These are phyloP conservation scores for Megaustenia siamemsis DNA, from an alignment of 2,888 invertebrate genomes.

Conservation along the genomic window DNA sequence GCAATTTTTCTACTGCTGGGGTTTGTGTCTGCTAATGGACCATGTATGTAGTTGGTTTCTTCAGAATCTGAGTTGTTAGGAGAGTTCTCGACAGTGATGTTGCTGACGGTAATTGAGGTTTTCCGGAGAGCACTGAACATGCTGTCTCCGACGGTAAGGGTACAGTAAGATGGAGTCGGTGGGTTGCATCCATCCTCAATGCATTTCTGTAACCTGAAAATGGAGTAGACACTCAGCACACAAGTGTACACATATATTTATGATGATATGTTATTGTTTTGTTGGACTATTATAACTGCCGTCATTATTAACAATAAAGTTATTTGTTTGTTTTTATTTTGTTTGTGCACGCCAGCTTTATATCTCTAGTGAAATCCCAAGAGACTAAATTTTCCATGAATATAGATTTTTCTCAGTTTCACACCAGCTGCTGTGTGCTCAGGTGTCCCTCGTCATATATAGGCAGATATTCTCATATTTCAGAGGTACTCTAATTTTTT, in stretches of 20 bases:
- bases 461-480: no score
- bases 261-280: no score
- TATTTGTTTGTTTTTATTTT: no score
- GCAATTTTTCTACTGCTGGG: background rate
- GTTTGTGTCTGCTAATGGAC: background rate
- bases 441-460: no score
- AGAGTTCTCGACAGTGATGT: conserved; percentile 51
- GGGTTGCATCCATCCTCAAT: conserved; percentile 60
- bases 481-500: no score
- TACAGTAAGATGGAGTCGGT: conserved; percentile 59
- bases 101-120: conserved; percentile 54
- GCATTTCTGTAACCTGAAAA: conserved; percentile 62
- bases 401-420: no score
- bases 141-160: conserved; percentile 54
- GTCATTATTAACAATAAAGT: no score
- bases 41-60: conserved; percentile 15
- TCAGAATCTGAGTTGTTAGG: conserved; percentile 48
- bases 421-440: no score
- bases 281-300: no score
- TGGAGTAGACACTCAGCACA: background rate
- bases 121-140: conserved; percentile 60
- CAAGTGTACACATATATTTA: background rate
- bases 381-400: no score
- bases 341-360: no score
- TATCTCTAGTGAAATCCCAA: no score